phyloP scores from a whole-genome alignment of 2,888 invertebrate genomes.

The Heteromyza rotundicornis region DNA sequence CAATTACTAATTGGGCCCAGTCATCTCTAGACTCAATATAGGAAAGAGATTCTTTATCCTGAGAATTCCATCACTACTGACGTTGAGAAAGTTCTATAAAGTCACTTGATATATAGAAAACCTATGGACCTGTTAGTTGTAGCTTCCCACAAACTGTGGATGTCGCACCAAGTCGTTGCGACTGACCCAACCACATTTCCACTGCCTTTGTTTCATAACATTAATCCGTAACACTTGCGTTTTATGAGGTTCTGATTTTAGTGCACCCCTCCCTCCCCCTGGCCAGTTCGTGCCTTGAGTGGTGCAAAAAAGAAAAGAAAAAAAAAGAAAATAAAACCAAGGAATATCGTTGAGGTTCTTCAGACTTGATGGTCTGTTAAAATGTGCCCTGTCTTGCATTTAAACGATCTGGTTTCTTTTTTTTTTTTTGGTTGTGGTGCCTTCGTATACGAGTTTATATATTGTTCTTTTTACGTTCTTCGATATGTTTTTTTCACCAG shows the following conservation, averaged over 20 bases:
- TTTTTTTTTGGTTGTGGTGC: not conserved
- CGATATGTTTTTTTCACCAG: not conserved
- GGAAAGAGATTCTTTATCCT: no score
- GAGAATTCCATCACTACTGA: no score
- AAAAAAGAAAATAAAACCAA: no score
- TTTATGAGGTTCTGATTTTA: slow-evolving; percentile 22
- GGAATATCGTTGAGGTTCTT: not conserved
- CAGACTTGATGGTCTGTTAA: not conserved
- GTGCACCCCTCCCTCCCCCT: not conserved
- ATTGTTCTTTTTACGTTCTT: not conserved
- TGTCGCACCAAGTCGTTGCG: no score
- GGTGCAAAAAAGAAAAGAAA: not conserved
- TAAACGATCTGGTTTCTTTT: not conserved
- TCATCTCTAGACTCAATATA: no score
- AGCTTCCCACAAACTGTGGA: no score
- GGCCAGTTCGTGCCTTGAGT: slow-evolving; percentile 1
- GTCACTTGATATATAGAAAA: no score
- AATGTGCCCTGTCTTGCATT: slow-evolving; percentile 6
- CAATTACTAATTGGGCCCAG: no score
- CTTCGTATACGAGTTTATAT: not conserved
- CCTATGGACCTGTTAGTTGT: no score
- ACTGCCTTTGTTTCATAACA: slow-evolving; percentile 9
- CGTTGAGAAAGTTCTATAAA: no score
- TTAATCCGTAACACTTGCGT: slow-evolving; percentile 29
- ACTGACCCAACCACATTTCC: no score